These are phyloP conservation scores for Cryptoblepharus egeriae DNA, from an alignment of 2,797 vertebrate species.

Conservation along the genomic window DNA sequence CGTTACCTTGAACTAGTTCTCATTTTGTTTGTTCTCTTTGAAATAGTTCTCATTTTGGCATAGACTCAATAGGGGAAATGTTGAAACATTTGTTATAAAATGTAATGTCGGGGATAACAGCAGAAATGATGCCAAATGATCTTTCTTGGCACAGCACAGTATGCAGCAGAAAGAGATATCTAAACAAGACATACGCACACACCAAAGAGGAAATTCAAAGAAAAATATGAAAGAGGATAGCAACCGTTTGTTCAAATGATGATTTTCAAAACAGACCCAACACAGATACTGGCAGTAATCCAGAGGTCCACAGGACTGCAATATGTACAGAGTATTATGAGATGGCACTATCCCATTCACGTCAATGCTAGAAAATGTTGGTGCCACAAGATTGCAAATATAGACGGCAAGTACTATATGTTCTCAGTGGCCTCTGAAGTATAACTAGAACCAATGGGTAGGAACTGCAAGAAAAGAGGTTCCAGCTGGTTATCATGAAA, in stretches of 20 bases:
- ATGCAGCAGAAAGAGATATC: constrained; percentile 9
- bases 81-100: not conserved
- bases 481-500: no score
- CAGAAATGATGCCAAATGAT: constrained; percentile 22
- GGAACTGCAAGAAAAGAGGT: no score
- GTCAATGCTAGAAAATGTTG: not conserved
- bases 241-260: not conserved
- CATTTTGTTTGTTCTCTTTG: not conserved
- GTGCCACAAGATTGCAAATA: not conserved
- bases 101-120: not conserved
- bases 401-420: no score
- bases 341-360: no score
- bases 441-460: no score
- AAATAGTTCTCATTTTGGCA: not conserved
- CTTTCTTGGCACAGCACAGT: not conserved
- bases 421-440: no score
- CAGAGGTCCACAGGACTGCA: not conserved
- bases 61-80: constrained; percentile 14
- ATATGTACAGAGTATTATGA: not conserved
- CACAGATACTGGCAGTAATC: not conserved
- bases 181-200: not conserved
- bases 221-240: not conserved
- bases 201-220: not conserved
- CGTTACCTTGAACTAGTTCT: not conserved
- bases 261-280: not conserved